Percentiles rank a stretch among this genome's conserved stretches.
phyloP scores from a whole-genome alignment of 2,797 vertebrate genomes.

The Sebastes dallii region DNA sequence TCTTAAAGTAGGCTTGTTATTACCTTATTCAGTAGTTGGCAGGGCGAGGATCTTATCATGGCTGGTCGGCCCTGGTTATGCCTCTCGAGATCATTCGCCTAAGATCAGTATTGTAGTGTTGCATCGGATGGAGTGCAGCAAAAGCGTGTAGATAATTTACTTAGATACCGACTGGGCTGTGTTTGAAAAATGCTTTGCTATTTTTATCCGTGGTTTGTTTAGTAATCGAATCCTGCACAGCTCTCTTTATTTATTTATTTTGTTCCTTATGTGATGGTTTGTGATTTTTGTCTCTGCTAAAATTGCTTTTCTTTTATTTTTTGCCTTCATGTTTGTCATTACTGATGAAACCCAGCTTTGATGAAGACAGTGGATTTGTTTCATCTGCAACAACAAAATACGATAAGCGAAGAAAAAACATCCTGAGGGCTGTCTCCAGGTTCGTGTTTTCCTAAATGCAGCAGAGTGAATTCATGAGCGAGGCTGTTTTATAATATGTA shows the following conservation, averaged over 20 bases:
- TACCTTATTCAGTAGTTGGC: slow-evolving; percentile 68
- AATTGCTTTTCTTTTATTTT: slow-evolving; percentile 36
- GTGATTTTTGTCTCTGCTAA: slow-evolving; percentile 51
- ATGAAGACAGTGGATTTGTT: slow-evolving; percentile 51
- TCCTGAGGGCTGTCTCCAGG: slow-evolving; percentile 35
- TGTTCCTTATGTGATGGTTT: slow-evolving; percentile 56
- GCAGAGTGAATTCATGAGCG: slow-evolving; percentile 35
- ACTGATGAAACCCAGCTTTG: slow-evolving; percentile 51
- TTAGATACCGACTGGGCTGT: slow-evolving; percentile 65
- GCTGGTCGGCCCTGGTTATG: slow-evolving; percentile 62
- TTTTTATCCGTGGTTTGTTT: slow-evolving; percentile 70
- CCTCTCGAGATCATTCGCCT: slow-evolving; percentile 66
- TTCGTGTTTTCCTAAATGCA: slow-evolving; percentile 48
- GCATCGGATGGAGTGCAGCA: slow-evolving; percentile 61
- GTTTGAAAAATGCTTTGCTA: slow-evolving; percentile 68
- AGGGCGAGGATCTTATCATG: slow-evolving; percentile 58
- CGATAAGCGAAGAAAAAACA: slow-evolving; percentile 24
- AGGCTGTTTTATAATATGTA: slow-evolving; percentile 42
- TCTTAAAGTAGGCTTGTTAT: slow-evolving; percentile 81
- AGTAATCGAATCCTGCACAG: slow-evolving; percentile 65
- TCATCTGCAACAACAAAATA: slow-evolving; percentile 39
- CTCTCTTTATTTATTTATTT: slow-evolving; percentile 71
- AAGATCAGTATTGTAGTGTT: slow-evolving; percentile 67
- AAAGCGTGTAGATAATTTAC: slow-evolving; percentile 77
- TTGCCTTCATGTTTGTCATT: slow-evolving; percentile 37